Evolutionary conservation across 2,113 vertebrate genomes (phyloP), one percentile per base, ranked within the genome.

Genomic region (Cyphomyrus plagiostoma): DNA sequence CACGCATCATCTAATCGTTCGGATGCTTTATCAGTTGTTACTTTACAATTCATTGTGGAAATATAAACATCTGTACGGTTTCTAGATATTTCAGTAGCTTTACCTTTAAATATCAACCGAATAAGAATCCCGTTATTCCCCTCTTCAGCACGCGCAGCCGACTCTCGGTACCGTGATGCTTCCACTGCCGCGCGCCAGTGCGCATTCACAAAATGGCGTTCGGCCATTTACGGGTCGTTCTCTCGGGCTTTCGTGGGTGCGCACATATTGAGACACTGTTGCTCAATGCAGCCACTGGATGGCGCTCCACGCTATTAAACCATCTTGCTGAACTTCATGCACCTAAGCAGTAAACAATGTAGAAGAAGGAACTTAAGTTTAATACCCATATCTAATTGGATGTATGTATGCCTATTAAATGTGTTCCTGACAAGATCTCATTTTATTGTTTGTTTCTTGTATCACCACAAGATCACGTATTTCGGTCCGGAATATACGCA

Each of bases 121-220:
- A 77, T 77, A 39, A 77, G 35, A 77, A 30, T 70, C 10, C 62
- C 62, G 62, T 70, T 70, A 70, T 70, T 42, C 74, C 70, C 30
- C 4, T 6, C 35, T 80, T 26, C 4, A 39, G 35, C 3, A 80
- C 30, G 13, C 35, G 30, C 70, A 35, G 13, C 35, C 30, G 13
- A 4, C 26, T 39, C 11, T 4, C 74, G 11, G 30, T 13, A 17
- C 35, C 70, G 70, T 17, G 70, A 30, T 39, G 70, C 70, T 17
- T 6, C 13, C 30, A 17, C 1, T 30, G 70, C 30, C 35, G 74
- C 15, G 10, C 11, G 89, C 53, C 30, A 11, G 82, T 46, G 42
- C 82, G 42, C 82, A 84, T n/a, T 84, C 45, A 84, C 74, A 80
- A 80, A 80, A 80, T 80, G 74, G 74, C 74, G 74, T 80, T 80